A percentile compares a stretch with the other conserved stretches of the same genome.
Evolutionary conservation across 2,113 vertebrate genomes (phyloP).

Genomic region (Rhinogobius similis): DNA sequence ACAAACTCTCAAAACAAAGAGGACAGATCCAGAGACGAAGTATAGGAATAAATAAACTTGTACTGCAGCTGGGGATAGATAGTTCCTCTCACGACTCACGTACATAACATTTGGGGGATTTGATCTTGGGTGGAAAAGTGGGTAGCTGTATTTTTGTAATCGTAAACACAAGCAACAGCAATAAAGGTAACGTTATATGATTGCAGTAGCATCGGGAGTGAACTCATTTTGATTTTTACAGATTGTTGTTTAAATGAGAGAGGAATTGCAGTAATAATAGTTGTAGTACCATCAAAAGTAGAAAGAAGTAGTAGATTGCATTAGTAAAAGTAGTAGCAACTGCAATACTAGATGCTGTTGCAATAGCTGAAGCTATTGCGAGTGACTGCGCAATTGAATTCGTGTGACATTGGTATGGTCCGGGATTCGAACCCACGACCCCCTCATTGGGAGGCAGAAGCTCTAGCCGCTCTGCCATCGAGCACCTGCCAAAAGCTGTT

Average conservation of each 20-base stretch:
- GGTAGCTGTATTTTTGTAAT: background rate
- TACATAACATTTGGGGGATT: background rate
- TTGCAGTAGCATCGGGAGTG: too few species aligned
- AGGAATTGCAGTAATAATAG: background rate
- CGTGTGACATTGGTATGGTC: too few species aligned
- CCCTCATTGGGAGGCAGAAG: too few species aligned
- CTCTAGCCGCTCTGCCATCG: too few species aligned
- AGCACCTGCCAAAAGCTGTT: too few species aligned
- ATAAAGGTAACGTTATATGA: too few species aligned
- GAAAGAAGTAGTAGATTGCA: background rate
- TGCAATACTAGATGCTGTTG: too few species aligned
- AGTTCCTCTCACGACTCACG: background rate
- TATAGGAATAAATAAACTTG: slow-evolving; percentile 40
- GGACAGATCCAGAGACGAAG: slow-evolving; percentile 16
- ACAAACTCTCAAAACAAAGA: slow-evolving; percentile 28
- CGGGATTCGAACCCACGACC: too few species aligned
- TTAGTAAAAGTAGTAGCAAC: background rate
- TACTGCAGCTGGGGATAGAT: slow-evolving; percentile 22
- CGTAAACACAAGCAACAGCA: background rate
- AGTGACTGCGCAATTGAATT: too few species aligned
- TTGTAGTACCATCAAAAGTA: background rate
- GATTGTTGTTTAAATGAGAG: too few species aligned
- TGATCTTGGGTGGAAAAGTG: background rate
- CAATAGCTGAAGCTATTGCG: too few species aligned
- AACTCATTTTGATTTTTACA: too few species aligned